A percentile compares a stretch with the other conserved stretches of the same genome.
Conservation (phyloP, 1,140 invertebrate species). For the Plodia interpunctella region DNA sequence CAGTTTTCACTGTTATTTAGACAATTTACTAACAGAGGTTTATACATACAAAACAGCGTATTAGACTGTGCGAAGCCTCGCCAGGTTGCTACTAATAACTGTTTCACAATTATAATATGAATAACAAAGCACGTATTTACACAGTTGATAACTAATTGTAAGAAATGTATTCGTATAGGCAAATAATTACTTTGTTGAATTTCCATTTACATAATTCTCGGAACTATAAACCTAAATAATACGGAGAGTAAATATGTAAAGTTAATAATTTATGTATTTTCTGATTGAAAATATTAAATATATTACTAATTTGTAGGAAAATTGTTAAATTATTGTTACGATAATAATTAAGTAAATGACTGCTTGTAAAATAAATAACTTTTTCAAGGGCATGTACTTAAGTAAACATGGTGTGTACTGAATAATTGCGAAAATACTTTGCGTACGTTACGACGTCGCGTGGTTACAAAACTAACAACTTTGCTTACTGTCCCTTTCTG, state of each 20-base stretch:
- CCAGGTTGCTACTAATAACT: too few relatives aligned
- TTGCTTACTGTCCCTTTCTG: constrained; percentile 1
- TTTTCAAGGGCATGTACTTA: background rate
- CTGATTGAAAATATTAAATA: too few relatives aligned
- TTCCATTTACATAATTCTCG: background rate
- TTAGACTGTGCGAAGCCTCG: too few relatives aligned
- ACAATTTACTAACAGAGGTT: too few relatives aligned
- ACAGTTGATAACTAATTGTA: background rate
- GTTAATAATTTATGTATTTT: background rate
- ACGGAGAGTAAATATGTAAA: background rate
- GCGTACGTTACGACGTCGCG: background rate
- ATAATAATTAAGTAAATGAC: too few relatives aligned
- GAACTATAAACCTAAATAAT: background rate
- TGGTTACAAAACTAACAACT: constrained; percentile 2
- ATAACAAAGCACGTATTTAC: background rate
- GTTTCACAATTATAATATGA: too few relatives aligned
- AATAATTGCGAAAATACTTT: constrained; percentile 9
- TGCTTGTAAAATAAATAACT: background rate
- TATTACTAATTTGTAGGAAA: too few relatives aligned
- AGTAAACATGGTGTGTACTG: constrained; percentile 1
- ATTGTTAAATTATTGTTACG: too few relatives aligned
- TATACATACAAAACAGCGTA: too few relatives aligned
- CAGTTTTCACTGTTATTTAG: too few relatives aligned
- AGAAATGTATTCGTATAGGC: background rate
- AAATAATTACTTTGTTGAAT: background rate